A percentile compares a stretch with the other conserved stretches of the same genome.
Evolutionary conservation across 30 jellyfish, hydroid and myxozoan species (phyloP).

Genomic region (Chironex yamaguchii): DNA sequence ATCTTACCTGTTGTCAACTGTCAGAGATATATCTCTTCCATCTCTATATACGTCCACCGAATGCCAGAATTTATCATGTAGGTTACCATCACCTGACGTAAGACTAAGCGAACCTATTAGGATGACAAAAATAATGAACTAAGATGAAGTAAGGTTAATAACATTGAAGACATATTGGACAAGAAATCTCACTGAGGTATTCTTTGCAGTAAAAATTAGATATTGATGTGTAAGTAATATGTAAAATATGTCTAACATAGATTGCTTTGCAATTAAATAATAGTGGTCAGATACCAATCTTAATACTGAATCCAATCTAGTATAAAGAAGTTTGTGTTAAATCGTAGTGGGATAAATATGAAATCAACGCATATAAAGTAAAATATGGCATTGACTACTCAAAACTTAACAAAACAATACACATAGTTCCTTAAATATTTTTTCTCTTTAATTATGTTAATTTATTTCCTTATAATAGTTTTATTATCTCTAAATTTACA

Average conservation of each 20-base stretch:
- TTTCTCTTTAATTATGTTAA: no score
- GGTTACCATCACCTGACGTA: conserved; percentile 8
- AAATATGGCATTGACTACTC: no score
- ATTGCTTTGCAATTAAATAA: not conserved
- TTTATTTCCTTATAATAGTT: no score
- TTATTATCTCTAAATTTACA: no score
- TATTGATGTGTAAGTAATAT: not conserved
- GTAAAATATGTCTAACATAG: no score
- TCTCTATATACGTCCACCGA: conserved; percentile 59
- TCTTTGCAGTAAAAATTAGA: not conserved
- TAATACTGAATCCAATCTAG: no score
- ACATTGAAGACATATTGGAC: not conserved
- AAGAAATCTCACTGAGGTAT: not conserved
- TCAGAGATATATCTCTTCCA: conserved; percentile 47
- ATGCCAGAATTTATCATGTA: conserved; percentile 84
- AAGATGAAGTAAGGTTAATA: not conserved
- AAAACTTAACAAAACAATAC: no score
- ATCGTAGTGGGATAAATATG: no score
- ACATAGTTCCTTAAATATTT: no score
- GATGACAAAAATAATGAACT: not conserved
- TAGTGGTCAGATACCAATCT: no score
- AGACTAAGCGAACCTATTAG: conserved; percentile 46
- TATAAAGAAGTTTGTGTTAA: no score
- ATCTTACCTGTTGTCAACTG: conserved; percentile 80
- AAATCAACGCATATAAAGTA: no score